Percentiles rank a stretch among this genome's conserved stretches.
phyloP scores from a whole-genome alignment of 2,888 invertebrate genomes.

The Ecliptopera silaceata region DNA sequence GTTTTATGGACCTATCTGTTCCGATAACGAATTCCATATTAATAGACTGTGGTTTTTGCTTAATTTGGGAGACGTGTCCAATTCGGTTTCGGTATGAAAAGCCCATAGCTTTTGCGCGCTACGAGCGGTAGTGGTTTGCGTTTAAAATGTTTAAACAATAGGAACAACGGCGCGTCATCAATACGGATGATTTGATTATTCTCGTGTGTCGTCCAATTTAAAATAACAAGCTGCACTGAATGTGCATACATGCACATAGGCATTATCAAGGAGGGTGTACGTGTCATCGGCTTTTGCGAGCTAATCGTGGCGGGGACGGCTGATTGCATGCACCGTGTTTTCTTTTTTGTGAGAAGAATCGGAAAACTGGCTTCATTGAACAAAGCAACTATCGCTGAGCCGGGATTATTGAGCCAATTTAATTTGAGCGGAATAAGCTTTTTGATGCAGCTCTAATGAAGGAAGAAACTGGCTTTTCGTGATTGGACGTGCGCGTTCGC shows the following conservation, averaged over 20 bases:
- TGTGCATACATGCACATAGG: slow-evolving; percentile 48
- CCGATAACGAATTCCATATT: slow-evolving; percentile 35
- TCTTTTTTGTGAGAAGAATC: slow-evolving; percentile 55
- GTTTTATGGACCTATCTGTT: slow-evolving; percentile 29
- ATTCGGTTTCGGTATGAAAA: slow-evolving; percentile 21
- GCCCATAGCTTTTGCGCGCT: slow-evolving; percentile 6
- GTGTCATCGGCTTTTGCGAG: slow-evolving; percentile 68
- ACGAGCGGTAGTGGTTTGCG: slow-evolving; percentile 4
- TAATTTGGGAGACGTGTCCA: slow-evolving; percentile 30
- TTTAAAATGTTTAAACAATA: slow-evolving; percentile 32
- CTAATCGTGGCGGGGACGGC: slow-evolving; percentile 67
- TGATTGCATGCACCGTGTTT: slow-evolving; percentile 69
- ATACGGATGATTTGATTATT: slow-evolving; percentile 49
- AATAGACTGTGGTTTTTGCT: slow-evolving; percentile 33
- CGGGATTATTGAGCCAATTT: slow-evolving; percentile 73
- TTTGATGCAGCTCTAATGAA: slow-evolving; percentile 60
- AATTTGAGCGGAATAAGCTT: slow-evolving; percentile 65
- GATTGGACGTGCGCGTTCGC: slow-evolving; percentile 43
- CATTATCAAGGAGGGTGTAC: slow-evolving; percentile 62
- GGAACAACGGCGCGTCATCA: slow-evolving; percentile 40
- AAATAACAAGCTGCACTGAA: slow-evolving; percentile 66
- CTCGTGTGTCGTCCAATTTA: slow-evolving; percentile 62
- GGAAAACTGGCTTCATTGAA: slow-evolving; percentile 67
- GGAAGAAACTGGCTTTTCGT: slow-evolving; percentile 44
- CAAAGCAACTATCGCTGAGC: slow-evolving; percentile 69